A percentile compares a stretch with the other conserved stretches of the same genome.
Conservation (phyloP, 2,113 vertebrate genomes). For the Isichthys henryi region DNA sequence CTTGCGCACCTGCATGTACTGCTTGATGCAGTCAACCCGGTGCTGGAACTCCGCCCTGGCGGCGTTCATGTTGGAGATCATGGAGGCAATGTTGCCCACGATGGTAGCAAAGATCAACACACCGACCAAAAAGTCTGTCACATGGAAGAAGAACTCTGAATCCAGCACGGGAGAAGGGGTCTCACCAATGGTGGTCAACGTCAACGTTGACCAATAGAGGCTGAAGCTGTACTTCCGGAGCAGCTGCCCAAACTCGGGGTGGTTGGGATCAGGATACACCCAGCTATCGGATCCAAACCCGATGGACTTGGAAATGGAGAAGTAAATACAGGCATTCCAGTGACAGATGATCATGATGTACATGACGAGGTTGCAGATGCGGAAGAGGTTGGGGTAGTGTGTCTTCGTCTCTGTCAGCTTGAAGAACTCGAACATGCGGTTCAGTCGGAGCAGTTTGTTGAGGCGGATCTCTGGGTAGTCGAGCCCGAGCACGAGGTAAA, state of each 20-base stretch:
- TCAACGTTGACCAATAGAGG: conserved; percentile 95
- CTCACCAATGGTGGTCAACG: conserved; percentile 93
- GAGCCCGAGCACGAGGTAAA: conserved; percentile 77
- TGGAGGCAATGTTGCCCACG: conserved; percentile 94
- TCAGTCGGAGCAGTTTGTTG: conserved; percentile 80
- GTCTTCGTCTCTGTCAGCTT: conserved; percentile 88
- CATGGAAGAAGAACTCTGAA: conserved; percentile 89
- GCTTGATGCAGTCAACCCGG: conserved; percentile 91
- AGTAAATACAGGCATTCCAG: conserved; percentile 96
- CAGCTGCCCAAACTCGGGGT: conserved; percentile 72
- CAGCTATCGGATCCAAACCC: conserved; percentile 69
- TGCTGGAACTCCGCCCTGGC: conserved; percentile 89
- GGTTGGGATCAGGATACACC: conserved; percentile 59
- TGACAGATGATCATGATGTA: conserved; percentile 98
- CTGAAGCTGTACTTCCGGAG: conserved; percentile 88
- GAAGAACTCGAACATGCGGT: conserved; percentile 94
- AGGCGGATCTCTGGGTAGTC: conserved; percentile 89
- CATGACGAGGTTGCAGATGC: conserved; percentile 91
- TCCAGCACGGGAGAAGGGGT: conserved; percentile 85
- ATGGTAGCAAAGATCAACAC: conserved; percentile 97
- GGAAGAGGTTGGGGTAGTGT: conserved; percentile 92
- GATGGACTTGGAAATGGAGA: conserved; percentile 87
- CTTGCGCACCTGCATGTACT: conserved; percentile 93
- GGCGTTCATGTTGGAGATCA: conserved; percentile 99
- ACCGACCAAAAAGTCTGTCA: conserved; percentile 86